phyloP scores from a whole-genome alignment of 2,888 invertebrate species.

The Hedya salicella region DNA sequence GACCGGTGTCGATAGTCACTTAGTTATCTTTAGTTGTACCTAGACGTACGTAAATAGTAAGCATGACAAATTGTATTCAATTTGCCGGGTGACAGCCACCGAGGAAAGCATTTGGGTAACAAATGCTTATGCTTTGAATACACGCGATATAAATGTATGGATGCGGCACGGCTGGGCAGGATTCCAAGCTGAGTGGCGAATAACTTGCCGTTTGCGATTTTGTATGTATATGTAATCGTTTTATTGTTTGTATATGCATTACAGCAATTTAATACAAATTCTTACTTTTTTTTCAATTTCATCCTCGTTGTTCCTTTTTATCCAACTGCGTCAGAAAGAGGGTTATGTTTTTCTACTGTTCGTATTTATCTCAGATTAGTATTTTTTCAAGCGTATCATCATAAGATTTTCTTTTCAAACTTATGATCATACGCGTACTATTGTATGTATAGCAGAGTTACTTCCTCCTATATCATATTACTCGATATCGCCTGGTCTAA shows the following conservation, averaged over 20 bases:
- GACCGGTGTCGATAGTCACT: slow-evolving; percentile 42
- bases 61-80: slow-evolving; percentile 82
- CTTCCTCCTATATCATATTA: too few relatives aligned
- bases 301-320: too few relatives aligned
- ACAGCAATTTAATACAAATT: not conserved
- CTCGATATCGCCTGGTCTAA: too few relatives aligned
- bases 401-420: too few relatives aligned
- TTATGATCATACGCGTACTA: too few relatives aligned
- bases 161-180: slow-evolving; percentile 40
- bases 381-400: too few relatives aligned
- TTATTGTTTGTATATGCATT: slow-evolving; percentile 10
- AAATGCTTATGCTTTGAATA: slow-evolving; percentile 77
- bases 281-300: not conserved
- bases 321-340: too few relatives aligned
- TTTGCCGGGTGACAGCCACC: slow-evolving; percentile 78
- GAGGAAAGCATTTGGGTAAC: slow-evolving; percentile 79
- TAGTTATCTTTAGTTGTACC: slow-evolving; percentile 39
- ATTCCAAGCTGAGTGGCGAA: slow-evolving; percentile 31
- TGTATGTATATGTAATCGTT: slow-evolving; percentile 16
- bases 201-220: slow-evolving; percentile 26
- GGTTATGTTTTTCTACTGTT: too few relatives aligned
- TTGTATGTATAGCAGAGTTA: too few relatives aligned
- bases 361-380: too few relatives aligned
- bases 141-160: slow-evolving; percentile 71
- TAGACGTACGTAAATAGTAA: slow-evolving; percentile 43